Base-by-base conservation (phyloP, 2,113 vertebrate genomes). In the Lepidothrix coronata region DNA sequence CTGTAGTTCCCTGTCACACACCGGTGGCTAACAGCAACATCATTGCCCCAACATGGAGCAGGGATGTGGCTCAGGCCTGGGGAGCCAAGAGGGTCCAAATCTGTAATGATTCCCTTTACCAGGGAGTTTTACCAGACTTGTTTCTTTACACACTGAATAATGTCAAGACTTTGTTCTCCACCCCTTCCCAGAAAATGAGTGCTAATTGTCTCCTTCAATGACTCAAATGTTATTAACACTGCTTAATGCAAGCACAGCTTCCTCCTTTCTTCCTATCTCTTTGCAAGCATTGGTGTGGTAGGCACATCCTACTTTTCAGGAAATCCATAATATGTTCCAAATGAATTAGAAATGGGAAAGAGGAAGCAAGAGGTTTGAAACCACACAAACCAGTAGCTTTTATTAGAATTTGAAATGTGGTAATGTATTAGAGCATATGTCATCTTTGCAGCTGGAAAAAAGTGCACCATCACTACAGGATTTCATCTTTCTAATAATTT, bases 401-500 rank as follows among this genome's bases (percentile, higher is more conserved):
- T 90, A 81, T 78, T 86, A 78, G 92, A 88, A 74, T 86, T 25
- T 80, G 51, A 86, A 91, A 86, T 57, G 33, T 74, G 63, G 70
- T 74, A 78, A 78, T 27, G 5, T 46, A 37, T 73, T 77, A 51
- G 31, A 91, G 67, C 37, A 39, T 3, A 1, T 91, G 46, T 89
- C 90, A 71, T 35, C 81, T 92, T 85, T 83, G 62, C 54, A 85
- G 73, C 22, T 37, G 35, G 76, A 85, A 91, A 84, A 70, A 49
- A 62, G n/a, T 31, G 33, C n/a, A 30, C 37, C 31, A 39, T 74
- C 51, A 30, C 58, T 48, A 71, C 39, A 91, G 41, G 48, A 78
- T 94, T 91, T 71, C 57, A 71, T 9, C 52, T 84, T 81, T 51
- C 75, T 82, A 74, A 65, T 96, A 89, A 93, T 91, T 96, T 91